Conservation (phyloP, 2,797 vertebrate genomes). For the Hypotaenidia philippensis region DNA sequence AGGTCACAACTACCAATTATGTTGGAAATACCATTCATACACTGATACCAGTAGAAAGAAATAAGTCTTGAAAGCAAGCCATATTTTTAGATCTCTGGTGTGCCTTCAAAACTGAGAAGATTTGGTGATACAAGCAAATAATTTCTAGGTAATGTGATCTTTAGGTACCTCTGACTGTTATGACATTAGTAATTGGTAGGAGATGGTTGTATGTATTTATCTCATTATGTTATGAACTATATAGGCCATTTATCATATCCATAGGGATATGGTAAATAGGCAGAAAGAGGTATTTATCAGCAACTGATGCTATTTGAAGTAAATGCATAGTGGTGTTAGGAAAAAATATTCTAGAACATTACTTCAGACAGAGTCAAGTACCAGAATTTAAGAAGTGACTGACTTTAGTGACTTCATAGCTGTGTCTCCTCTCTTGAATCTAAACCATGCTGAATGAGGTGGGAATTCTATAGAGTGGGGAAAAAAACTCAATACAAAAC, state of each 20-base stretch:
- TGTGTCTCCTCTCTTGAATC: background rate
- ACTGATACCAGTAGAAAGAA: background rate
- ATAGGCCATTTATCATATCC: too few species aligned
- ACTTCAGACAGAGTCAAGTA: background rate
- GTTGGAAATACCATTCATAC: background rate
- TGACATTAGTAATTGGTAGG: background rate
- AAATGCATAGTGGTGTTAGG: background rate
- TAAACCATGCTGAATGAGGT: background rate
- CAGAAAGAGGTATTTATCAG: background rate
- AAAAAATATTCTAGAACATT: background rate
- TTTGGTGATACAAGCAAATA: background rate
- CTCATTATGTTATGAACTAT: background rate
- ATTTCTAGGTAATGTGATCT: rapidly evolving
- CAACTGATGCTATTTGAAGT: background rate
- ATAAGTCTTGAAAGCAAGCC: background rate
- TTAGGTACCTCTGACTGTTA: background rate
- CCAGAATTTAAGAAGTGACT: background rate
- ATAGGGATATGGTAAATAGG: background rate
- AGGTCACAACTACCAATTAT: background rate
- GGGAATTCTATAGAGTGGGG: background rate
- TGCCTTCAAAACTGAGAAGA: background rate
- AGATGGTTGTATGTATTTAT: background rate
- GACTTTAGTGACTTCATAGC: background rate
- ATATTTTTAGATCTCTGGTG: background rate
- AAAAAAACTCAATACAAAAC: too few species aligned